phyloP scores from a whole-genome alignment of 1,140 invertebrate species.

The Penaeus japonicus region DNA sequence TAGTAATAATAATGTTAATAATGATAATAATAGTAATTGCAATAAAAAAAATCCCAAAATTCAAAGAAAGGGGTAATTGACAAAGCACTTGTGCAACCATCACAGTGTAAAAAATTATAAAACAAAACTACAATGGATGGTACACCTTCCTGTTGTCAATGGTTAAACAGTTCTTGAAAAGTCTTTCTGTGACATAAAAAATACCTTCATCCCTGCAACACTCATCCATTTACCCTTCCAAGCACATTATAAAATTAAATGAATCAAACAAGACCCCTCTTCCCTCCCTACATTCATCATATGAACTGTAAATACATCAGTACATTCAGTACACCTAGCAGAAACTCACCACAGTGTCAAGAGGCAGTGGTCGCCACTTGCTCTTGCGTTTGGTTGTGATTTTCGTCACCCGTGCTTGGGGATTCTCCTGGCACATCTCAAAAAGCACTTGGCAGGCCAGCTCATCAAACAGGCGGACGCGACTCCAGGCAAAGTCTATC shows the following conservation, averaged over 20 bases:
- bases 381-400: slow-evolving; percentile 89
- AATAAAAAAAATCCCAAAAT: too few relatives aligned
- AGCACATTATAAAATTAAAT: too few relatives aligned
- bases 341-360: slow-evolving; percentile 91
- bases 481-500: slow-evolving; percentile 90
- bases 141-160: too few relatives aligned
- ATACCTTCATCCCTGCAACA: too few relatives aligned
- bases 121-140: too few relatives aligned
- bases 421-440: slow-evolving; percentile 74
- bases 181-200: too few relatives aligned
- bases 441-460: slow-evolving; percentile 61
- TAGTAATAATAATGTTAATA: too few relatives aligned
- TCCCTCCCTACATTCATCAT: neutral
- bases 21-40: too few relatives aligned
- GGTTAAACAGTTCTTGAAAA: too few relatives aligned
- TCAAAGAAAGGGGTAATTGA: too few relatives aligned
- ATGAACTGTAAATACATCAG: neutral
- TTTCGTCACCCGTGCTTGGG: slow-evolving; percentile 80
- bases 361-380: slow-evolving; percentile 93
- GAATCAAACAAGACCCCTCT: neutral
- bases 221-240: neutral
- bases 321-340: neutral
- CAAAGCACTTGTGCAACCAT: too few relatives aligned
- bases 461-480: slow-evolving; percentile 89
- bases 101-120: too few relatives aligned